Conservation (phyloP, 2,888 invertebrate species). For the Omphaloscelis lunosa region DNA sequence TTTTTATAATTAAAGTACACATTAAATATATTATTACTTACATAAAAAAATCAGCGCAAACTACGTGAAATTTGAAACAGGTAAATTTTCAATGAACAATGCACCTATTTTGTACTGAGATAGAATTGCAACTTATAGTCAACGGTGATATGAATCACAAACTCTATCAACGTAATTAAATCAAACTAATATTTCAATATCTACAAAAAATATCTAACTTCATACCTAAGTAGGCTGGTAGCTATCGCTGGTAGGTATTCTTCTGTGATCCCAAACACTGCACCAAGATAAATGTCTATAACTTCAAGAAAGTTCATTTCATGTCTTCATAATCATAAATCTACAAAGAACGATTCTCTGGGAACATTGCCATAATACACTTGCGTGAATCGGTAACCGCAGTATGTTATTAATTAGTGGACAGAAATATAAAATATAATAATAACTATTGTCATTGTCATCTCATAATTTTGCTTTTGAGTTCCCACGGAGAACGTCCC, state of each 20-base stretch:
- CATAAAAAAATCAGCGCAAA: background rate
- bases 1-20: background rate
- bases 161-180: background rate
- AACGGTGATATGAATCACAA: background rate
- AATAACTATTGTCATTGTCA: background rate
- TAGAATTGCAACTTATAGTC: background rate
- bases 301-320: background rate
- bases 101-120: background rate
- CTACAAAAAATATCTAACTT: constrained; percentile 1
- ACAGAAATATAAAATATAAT: constrained; percentile 10
- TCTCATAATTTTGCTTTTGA: background rate
- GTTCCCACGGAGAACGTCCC: background rate
- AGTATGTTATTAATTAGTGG: constrained; percentile 29
- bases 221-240: background rate
- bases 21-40: background rate
- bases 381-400: constrained; percentile 19
- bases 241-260: background rate
- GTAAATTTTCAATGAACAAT: background rate
- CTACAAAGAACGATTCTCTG: constrained; percentile 1
- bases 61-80: no score
- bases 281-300: background rate
- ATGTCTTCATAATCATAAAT: constrained; percentile 9
- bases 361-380: constrained; percentile 14
- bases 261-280: background rate
- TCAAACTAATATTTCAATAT: background rate